Percentiles rank a stretch among this genome's conserved stretches.
phyloP scores from a whole-genome alignment of 2,888 invertebrate species.

The Cheiracanthium punctorium region DNA sequence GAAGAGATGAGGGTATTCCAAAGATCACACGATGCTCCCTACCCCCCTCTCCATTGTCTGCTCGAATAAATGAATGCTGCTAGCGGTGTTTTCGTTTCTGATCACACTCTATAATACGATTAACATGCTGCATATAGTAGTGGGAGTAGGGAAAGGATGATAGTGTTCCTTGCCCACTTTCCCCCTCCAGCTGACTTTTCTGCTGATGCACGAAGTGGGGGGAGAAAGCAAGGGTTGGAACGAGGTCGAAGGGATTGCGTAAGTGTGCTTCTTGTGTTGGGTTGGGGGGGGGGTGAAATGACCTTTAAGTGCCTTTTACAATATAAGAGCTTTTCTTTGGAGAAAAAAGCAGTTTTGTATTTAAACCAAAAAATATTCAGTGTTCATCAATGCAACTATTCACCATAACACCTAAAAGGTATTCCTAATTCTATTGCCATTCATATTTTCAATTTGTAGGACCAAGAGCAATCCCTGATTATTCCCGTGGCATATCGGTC shows the following conservation, averaged over 20 bases:
- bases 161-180: background rate
- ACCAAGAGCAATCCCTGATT: too few species aligned
- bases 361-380: too few species aligned
- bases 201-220: background rate
- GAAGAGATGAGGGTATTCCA: background rate
- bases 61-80: background rate
- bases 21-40: background rate
- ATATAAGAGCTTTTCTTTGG: too few species aligned
- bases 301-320: too few species aligned
- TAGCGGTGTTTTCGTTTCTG: constrained; percentile 2
- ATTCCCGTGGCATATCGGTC: too few species aligned
- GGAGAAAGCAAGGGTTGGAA: background rate
- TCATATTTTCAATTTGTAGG: too few species aligned
- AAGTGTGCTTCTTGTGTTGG: background rate
- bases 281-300: too few species aligned
- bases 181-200: background rate
- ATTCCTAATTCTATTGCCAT: too few species aligned
- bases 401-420: too few species aligned
- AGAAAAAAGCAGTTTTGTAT: too few species aligned
- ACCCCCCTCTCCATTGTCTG: background rate
- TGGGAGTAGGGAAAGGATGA: background rate
- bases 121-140: background rate
- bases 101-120: background rate
- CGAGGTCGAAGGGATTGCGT: background rate
- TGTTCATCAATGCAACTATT: too few species aligned